These are phyloP conservation scores for Heterodera schachtii DNA, from an alignment of 1,140 invertebrate genomes.

Conservation along the genomic window DNA sequence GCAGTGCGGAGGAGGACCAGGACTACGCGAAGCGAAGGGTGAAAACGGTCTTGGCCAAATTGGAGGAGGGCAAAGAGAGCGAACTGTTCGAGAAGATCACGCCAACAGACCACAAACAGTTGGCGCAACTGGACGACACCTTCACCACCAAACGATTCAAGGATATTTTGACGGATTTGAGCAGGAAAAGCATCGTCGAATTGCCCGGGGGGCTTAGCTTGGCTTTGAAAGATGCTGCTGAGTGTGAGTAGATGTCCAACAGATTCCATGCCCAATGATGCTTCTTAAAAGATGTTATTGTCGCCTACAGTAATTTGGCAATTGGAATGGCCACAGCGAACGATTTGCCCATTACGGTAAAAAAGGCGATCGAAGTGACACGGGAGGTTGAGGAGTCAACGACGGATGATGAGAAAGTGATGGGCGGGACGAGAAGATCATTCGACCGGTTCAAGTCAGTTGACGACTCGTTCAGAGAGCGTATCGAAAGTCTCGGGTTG, in stretches of 20 bases:
- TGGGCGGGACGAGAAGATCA: background rate
- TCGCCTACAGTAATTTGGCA: background rate
- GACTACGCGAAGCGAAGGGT: background rate
- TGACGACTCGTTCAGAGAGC: background rate
- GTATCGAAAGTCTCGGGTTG: background rate
- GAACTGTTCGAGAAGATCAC: background rate
- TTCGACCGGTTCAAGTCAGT: background rate
- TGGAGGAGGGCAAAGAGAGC: background rate
- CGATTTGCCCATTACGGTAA: background rate
- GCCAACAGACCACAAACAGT: background rate
- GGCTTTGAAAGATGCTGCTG: background rate
- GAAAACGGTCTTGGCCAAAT: background rate
- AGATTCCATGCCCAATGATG: background rate
- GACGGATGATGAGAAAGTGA: background rate
- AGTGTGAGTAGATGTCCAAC: background rate
- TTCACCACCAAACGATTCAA: background rate
- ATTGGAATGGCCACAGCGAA: background rate
- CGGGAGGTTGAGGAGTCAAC: background rate
- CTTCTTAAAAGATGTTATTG: background rate
- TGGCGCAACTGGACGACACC: background rate
- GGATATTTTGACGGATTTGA: background rate
- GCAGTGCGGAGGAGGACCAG: background rate
- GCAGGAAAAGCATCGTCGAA: background rate
- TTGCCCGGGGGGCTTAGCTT: background rate
- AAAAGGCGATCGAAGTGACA: background rate